Evolutionary conservation across 2,888 invertebrate species (phyloP).

Genomic region (Rhyacophila evoluta): DNA sequence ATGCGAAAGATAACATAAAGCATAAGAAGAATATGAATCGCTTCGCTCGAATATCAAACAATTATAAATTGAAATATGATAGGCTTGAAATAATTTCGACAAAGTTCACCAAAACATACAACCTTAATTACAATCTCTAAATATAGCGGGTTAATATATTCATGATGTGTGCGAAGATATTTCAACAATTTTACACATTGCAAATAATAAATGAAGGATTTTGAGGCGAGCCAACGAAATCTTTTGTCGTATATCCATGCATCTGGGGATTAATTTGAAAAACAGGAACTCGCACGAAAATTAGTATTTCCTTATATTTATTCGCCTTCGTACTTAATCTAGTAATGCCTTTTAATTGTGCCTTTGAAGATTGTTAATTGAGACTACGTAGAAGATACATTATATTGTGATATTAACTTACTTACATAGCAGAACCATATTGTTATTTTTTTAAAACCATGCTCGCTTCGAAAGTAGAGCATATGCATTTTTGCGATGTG

Average conservation of each 20-base stretch:
- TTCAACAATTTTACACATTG: background rate
- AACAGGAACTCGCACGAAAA: background rate
- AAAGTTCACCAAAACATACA: background rate
- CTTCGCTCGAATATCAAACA: background rate
- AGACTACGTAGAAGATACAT: too few relatives aligned
- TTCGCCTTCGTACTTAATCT: too few relatives aligned
- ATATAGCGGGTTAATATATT: background rate
- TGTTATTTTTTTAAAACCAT: too few relatives aligned
- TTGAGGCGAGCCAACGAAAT: background rate
- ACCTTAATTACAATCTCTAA: background rate
- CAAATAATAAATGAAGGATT: background rate
- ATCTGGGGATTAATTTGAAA: background rate
- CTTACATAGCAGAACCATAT: too few relatives aligned
- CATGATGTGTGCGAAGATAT: background rate
- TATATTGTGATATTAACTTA: too few relatives aligned
- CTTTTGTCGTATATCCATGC: background rate
- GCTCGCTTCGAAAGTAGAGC: too few relatives aligned
- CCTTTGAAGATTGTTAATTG: too few relatives aligned
- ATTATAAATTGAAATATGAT: constrained; percentile 13
- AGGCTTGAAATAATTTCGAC: background rate
- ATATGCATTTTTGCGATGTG: too few relatives aligned
- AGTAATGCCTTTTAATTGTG: too few relatives aligned
- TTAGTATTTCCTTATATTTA: background rate
- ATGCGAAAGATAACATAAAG: background rate
- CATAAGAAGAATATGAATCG: background rate